Percentiles rank a stretch among this genome's conserved stretches.
phyloP scores from a whole-genome alignment of 1,140 invertebrate genomes.

The Drosophila truncata region DNA sequence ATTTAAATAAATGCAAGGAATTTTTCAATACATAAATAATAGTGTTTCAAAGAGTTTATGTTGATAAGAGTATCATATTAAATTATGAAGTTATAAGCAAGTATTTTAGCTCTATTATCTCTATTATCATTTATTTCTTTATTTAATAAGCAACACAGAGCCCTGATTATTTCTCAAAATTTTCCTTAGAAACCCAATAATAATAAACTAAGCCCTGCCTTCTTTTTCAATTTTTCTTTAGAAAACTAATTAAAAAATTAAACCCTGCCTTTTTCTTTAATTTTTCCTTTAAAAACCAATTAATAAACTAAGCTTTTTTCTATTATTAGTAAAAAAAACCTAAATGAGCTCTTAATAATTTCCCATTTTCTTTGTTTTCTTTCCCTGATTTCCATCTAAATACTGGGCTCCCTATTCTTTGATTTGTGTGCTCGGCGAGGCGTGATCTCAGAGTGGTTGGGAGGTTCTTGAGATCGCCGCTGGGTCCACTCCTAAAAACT shows the following conservation, averaged over 20 bases:
- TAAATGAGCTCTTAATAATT: neutral
- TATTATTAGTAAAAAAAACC: neutral
- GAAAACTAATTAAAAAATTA: neutral
- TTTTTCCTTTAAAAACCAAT: neutral
- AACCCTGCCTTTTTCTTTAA: neutral
- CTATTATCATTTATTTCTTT: no score
- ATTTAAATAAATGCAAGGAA: no score
- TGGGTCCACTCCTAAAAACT: conserved; percentile 27
- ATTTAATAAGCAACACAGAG: neutral
- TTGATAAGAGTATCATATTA: no score
- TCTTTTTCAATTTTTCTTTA: neutral
- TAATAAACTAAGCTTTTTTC: no score
- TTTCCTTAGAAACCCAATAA: neutral
- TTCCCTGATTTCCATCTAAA: conserved; percentile 5
- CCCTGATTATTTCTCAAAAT: neutral
- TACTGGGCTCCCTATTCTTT: conserved; percentile 29
- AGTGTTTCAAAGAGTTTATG: no score
- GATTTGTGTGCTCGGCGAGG: conserved; percentile 65
- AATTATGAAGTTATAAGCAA: neutral
- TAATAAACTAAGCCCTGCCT: neutral
- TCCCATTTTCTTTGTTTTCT: neutral
- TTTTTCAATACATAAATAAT: no score
- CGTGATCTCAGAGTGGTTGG: conserved; percentile 34
- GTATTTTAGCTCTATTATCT: neutral
- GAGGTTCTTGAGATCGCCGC: conserved; percentile 8